Conservation (phyloP, 2,797 vertebrate species). For the Lagocephalus sceleratus region DNA sequence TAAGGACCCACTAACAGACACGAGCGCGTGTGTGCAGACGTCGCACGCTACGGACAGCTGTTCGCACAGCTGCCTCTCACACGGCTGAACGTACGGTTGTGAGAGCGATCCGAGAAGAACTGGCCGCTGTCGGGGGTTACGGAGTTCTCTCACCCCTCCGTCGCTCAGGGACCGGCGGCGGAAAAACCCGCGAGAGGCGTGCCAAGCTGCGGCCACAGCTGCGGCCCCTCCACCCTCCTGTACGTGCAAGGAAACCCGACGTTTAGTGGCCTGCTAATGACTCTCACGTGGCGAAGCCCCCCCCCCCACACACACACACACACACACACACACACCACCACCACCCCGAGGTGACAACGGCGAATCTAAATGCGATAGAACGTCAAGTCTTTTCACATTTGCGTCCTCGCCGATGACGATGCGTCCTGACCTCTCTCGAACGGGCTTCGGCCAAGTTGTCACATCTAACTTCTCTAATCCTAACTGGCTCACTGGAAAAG, state of each 20-base stretch:
- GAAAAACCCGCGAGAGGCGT: no score
- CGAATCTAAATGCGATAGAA: conserved; percentile 32
- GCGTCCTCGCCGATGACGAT: background rate
- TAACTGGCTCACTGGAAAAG: no score
- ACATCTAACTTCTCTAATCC: conserved; percentile 24
- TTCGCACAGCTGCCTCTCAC: conserved; percentile 60
- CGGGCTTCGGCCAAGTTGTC: conserved; percentile 17
- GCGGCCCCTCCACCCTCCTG: conserved; percentile 49
- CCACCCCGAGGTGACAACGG: conserved; percentile 17
- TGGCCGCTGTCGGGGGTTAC: conserved; percentile 39
- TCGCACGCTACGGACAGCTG: conserved; percentile 61
- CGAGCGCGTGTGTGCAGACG: conserved; percentile 22
- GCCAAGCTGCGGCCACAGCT: conserved; percentile 46
- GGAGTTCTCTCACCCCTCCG: conserved; percentile 51
- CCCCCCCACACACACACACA: no score
- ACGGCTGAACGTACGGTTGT: conserved; percentile 8
- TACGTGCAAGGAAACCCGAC: conserved; percentile 14
- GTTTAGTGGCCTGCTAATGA: conserved; percentile 42
- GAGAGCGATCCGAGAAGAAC: conserved; percentile 22
- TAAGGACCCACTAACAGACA: no score
- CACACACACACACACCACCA: no score
- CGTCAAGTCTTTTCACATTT: conserved; percentile 24
- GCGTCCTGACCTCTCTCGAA: conserved; percentile 24
- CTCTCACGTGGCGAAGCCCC: conserved; percentile 34
- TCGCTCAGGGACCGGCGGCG: conserved; percentile 39